Evolutionary conservation across 2,113 vertebrate species (phyloP).

Genomic region (Takifugu bimaculatus): DNA sequence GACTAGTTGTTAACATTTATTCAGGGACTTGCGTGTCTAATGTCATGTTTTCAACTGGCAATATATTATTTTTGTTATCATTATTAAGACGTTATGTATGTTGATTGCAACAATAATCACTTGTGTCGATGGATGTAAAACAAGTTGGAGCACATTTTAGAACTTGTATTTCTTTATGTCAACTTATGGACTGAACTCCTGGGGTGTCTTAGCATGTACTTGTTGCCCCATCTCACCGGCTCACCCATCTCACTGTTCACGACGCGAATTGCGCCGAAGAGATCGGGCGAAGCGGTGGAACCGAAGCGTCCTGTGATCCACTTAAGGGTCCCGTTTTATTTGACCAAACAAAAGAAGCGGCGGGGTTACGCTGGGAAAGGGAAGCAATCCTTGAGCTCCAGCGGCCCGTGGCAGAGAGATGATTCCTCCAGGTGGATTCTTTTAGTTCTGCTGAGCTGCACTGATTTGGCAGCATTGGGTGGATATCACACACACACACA

Average conservation of each 20-base stretch:
- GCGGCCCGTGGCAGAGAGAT: constrained; percentile 76
- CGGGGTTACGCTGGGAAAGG: constrained; percentile 27
- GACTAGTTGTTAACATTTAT: too few species aligned
- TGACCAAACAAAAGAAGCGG: constrained; percentile 50
- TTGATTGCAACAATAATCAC: too few species aligned
- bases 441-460: constrained; percentile 90
- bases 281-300: neutral
- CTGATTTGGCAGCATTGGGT: constrained; percentile 90
- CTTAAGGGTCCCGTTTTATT: constrained; percentile 59
- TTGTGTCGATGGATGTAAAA: too few species aligned
- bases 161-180: too few species aligned
- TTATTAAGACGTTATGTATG: too few species aligned
- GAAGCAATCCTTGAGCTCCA: constrained; percentile 78
- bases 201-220: neutral
- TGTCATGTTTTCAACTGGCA: too few species aligned
- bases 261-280: neutral
- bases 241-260: neutral
- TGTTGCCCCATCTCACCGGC: neutral
- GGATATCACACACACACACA: constrained; percentile 91
- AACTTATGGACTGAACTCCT: neutral
- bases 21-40: too few species aligned
- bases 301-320: constrained; percentile 23
- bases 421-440: constrained; percentile 95
- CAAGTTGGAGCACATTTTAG: too few species aligned
- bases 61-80: too few species aligned